A percentile compares a stretch with the other conserved stretches of the same genome.
Conservation (phyloP, 2,113 vertebrate genomes). For the Lagopus leucura region DNA sequence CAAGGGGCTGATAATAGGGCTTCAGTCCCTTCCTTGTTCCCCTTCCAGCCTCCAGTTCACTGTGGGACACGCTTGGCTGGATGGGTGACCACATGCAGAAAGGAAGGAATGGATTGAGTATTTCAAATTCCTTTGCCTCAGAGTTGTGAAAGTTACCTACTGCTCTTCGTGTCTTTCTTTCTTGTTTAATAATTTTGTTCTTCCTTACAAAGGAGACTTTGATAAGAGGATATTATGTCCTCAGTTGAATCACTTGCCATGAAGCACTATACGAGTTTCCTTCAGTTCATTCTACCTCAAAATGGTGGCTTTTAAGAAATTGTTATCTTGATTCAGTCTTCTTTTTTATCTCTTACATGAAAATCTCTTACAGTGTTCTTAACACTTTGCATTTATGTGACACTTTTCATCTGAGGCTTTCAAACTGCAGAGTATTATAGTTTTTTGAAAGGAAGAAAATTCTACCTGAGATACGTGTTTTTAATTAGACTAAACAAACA, state of each 20-base stretch:
- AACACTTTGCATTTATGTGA: constrained; percentile 12
- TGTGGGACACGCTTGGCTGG: neutral
- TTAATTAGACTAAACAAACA: constrained; percentile 57
- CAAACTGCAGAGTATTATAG: neutral
- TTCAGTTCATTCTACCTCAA: neutral
- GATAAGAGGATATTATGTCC: neutral
- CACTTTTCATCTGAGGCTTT: neutral
- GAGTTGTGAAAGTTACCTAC: neutral
- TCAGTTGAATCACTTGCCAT: neutral
- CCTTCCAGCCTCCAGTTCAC: neutral
- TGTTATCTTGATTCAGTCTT: neutral
- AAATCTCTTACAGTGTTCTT: constrained; percentile 12
- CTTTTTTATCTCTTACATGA: constrained; percentile 10
- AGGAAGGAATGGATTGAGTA: neutral
- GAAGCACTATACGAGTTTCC: neutral
- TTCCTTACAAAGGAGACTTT: constrained; percentile 25
- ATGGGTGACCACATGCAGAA: neutral
- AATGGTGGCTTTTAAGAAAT: constrained; percentile 11
- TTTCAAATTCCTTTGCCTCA: neutral
- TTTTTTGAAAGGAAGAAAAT: constrained; percentile 2
- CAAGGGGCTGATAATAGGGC: neutral
- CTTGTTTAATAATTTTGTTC: constrained; percentile 4
- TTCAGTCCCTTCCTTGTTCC: neutral
- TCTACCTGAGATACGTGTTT: neutral
- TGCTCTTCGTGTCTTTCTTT: neutral